Conservation (phyloP, 2,888 invertebrate species). For the Piscicola geometra region DNA sequence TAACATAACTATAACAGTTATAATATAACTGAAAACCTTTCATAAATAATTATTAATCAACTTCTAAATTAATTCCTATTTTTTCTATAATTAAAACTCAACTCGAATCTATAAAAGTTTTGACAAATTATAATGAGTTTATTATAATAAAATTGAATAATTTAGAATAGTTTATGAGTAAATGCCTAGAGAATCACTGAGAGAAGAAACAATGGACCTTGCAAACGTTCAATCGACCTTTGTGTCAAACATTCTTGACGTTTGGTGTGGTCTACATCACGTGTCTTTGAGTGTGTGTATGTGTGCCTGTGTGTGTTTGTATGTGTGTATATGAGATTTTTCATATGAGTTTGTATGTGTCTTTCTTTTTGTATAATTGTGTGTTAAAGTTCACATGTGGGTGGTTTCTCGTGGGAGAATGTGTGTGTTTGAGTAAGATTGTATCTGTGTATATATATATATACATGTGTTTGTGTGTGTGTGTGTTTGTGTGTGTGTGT, state of each 20-base stretch:
- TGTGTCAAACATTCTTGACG: not conserved
- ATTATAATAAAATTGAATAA: too few relatives aligned
- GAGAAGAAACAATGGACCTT: constrained; percentile 3
- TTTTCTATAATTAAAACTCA: too few relatives aligned
- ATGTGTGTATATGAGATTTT: constrained; percentile 6
- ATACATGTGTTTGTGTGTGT: constrained; percentile 6
- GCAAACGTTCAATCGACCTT: not conserved
- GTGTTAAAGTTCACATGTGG: too few relatives aligned
- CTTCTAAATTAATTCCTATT: too few relatives aligned
- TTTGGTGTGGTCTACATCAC: not conserved
- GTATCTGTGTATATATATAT: not conserved
- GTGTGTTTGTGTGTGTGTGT: not conserved
- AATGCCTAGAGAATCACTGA: too few relatives aligned
- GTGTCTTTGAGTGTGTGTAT: constrained; percentile 1
- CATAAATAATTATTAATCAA: too few relatives aligned
- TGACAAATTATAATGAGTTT: too few relatives aligned
- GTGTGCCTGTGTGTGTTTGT: constrained; percentile 9
- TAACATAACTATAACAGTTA: too few relatives aligned
- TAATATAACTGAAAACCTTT: too few relatives aligned
- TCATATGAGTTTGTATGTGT: not conserved
- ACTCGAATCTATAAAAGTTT: too few relatives aligned
- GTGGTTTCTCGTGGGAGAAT: too few relatives aligned
- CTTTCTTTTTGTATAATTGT: not conserved
- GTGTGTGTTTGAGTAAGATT: not conserved
- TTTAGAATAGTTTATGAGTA: too few relatives aligned